Conservation (phyloP, 37 sponge, comb jelly and placozoan genomes). For the Theonella swinhoei region DNA sequence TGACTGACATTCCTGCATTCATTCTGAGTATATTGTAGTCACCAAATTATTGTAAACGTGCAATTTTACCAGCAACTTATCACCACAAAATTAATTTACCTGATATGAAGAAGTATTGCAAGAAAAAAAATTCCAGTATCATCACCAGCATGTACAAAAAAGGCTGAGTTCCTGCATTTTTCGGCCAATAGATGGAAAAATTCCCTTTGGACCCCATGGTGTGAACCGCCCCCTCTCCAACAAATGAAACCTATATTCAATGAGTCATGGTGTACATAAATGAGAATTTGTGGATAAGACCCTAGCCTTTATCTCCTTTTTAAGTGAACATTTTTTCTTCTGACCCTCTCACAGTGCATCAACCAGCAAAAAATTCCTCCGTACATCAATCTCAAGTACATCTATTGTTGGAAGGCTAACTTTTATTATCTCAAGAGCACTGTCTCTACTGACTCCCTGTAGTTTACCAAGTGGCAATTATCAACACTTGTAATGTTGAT, state of each 20-base stretch:
- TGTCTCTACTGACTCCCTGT: no score
- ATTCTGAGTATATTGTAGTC: background rate
- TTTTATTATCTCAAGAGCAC: no score
- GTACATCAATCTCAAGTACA: no score
- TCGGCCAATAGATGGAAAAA: background rate
- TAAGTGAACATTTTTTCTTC: background rate
- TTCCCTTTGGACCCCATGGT: background rate
- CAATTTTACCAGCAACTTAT: background rate
- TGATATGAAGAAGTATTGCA: background rate
- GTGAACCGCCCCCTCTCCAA: background rate
- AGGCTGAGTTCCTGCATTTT: background rate
- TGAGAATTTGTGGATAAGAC: no score
- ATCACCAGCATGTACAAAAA: background rate
- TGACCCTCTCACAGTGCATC: slow-evolving; percentile 7
- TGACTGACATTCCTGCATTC: slow-evolving; percentile 10
- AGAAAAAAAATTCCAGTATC: background rate
- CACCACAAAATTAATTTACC: background rate
- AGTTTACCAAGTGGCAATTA: no score
- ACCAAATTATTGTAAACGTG: background rate
- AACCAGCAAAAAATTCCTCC: background rate
- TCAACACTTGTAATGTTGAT: no score
- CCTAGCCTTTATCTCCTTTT: slow-evolving; percentile 3
- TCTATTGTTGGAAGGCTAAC: no score
- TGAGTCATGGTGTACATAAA: no score
- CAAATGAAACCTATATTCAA: slow-evolving; percentile 5